Base-by-base conservation (phyloP, 2,113 vertebrate genomes). In the Boulengeromyrus knoepffleri region DNA sequence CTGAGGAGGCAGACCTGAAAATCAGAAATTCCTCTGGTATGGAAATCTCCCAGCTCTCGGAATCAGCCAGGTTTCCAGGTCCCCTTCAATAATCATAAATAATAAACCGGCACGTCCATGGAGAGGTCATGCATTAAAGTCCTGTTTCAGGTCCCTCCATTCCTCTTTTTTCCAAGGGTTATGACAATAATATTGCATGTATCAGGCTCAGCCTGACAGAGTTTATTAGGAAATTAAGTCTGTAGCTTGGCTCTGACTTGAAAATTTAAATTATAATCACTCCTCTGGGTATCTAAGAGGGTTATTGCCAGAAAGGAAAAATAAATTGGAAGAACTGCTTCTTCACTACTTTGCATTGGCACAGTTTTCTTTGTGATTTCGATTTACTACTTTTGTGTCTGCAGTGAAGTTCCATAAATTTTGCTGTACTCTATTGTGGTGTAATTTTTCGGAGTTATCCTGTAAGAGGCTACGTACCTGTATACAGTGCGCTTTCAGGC, bases 231-330 rank as follows among this genome's bases (percentile, higher is more conserved):
- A 87, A 96, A 96, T 96, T 94, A 92, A 96, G 94, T 95, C 95
- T 94, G 94, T 93, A 95, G 95, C 94, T 94, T 93, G 86, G 92
- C 94, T 94, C 93, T 94, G 96, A 96, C 94, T 95, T 94, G 93
- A 95, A 96, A 96, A 96, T 97, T 97, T 93, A 95, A 95, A 97
- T 96, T 96, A 95, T 96, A 96, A 97, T 97, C 96, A 95, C 93
- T 95, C 93, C 93, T 94, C 66, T 90, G 92, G 93, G 94, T 93
- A 94, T 94, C 94, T 94, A 95, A 93, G 92, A 91, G 94, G 95
- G 95, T 95, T 96, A 95, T 94, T 96, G 95, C 95, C 94, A 94
- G 93, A 93, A 93, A 94, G 93, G 94, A 93, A 36, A 95, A 93
- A 94, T 90, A 96, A 95, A 96, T 95, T 95, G 94, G 94, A 95